Base-by-base conservation (phyloP, 1,140 invertebrate species). In the Drosophila kohkoa region DNA sequence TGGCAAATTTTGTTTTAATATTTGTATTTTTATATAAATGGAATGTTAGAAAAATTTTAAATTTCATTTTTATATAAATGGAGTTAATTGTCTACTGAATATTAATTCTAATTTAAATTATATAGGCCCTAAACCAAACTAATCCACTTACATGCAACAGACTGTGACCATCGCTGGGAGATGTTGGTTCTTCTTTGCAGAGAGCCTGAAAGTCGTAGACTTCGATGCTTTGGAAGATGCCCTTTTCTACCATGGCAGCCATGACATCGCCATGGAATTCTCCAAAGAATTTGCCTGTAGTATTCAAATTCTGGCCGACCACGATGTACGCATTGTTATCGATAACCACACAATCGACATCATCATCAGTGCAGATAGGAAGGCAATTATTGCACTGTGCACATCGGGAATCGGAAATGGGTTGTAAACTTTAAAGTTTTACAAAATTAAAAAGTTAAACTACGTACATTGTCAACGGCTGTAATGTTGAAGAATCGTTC, bases 251-350 rank as follows among this genome's bases (percentile, higher is more conserved):
- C 93, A 98, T 95, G 0, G 95, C 95, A 57, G 96, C 93, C 94
- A 99, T 96, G 2, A 98, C 94, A 20, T 95, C 95, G 11, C 96
- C 96, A 79, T 98, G 95, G 16, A 97, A 92, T 65, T 96, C 95
- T 0, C 98, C 98, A 93, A 98, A 98, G 93, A 98, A 99, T 79
- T 93, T 93, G 0, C 97, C 97, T 0, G 96, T 96, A 45, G 96
- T 93, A 11, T 95, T 94, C 25, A 94, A 92, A 13, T 94, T 93
- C 72, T 96, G 95, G 0, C 96, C 96, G 11, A 97, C 93, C 1
- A 98, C 94, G n/a, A 98, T 94, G 89, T 97, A 98, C 0, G 97
- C 98, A 90, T 97, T 97, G 81, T 96, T 96, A 93, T 98, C 98
- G 13, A 98, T 94, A 3, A 98, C 93, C 90, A 96, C 98, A 87